A percentile compares a stretch with the other conserved stretches of the same genome.
Conservation (phyloP, 1,140 invertebrate genomes). For the Dreissena rostriformis region DNA sequence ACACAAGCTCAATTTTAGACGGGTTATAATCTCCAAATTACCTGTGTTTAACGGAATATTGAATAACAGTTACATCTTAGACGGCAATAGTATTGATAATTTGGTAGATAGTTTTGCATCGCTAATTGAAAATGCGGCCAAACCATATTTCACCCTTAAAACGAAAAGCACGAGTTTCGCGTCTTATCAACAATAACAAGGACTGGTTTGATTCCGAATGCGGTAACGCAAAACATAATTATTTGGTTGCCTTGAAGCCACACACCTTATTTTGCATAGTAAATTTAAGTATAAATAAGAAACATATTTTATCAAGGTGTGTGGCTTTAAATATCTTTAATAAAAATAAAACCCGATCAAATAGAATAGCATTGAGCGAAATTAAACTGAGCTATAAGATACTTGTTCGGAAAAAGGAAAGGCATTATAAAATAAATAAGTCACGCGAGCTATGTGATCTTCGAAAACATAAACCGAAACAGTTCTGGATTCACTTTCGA, state of each 20-base stretch:
- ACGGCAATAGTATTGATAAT: not conserved
- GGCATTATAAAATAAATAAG: not conserved
- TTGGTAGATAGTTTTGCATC: slow-evolving; percentile 2
- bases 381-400: not conserved
- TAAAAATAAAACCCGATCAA: not conserved
- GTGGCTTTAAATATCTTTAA: not conserved
- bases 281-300: too few relatives aligned
- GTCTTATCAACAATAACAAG: not conserved
- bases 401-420: not conserved
- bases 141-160: too few relatives aligned
- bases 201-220: not conserved
- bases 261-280: too few relatives aligned
- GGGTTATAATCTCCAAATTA: not conserved
- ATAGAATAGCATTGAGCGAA: not conserved
- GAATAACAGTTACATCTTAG: not conserved
- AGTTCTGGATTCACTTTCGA: not conserved
- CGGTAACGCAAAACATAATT: not conserved
- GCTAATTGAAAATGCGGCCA: not conserved
- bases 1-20: not conserved
- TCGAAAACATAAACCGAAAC: not conserved
- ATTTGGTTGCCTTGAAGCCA: slow-evolving; percentile 1
- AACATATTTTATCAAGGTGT: too few relatives aligned
- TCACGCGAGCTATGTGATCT: not conserved
- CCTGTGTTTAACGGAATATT: not conserved
- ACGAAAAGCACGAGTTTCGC: too few relatives aligned